phyloP scores from a whole-genome alignment of 2,797 vertebrate genomes.

The Zenarchopterus dispar region DNA sequence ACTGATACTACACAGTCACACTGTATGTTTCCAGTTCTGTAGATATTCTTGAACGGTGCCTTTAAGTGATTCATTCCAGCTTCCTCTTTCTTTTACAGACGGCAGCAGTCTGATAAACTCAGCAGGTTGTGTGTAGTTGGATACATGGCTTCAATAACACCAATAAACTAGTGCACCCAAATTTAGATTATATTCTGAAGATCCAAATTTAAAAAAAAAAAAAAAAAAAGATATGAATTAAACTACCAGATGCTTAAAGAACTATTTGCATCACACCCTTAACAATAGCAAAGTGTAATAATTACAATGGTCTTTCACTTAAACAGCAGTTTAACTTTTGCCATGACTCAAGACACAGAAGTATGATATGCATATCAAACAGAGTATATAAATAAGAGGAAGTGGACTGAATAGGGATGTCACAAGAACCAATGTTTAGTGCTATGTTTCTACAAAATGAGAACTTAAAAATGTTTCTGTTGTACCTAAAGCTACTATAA shows the following conservation, averaged over 20 bases:
- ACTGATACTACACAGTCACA: conserved; percentile 18
- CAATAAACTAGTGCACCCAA: background rate
- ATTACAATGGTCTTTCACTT: background rate
- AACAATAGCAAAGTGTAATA: background rate
- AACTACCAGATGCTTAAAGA: background rate
- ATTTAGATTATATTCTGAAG: too few relatives aligned
- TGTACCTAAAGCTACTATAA: too few relatives aligned
- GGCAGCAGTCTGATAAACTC: conserved; percentile 13
- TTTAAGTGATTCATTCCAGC: conserved; percentile 56
- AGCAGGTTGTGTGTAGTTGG: conserved; percentile 12
- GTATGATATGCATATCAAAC: background rate
- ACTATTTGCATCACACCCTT: background rate
- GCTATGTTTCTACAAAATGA: too few relatives aligned
- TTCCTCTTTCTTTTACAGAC: conserved; percentile 11
- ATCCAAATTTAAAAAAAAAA: background rate
- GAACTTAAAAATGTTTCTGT: too few relatives aligned
- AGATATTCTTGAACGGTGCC: conserved; percentile 56
- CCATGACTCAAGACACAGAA: background rate
- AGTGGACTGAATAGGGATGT: too few relatives aligned
- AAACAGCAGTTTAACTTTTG: background rate
- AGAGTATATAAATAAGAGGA: background rate
- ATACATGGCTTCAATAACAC: conserved; percentile 12
- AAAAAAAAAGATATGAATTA: background rate
- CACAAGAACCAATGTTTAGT: too few relatives aligned
- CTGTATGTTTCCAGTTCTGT: conserved; percentile 17